Conservation (phyloP, 2,113 vertebrate genomes). For the Cryptoleucopteryx plumbea region DNA sequence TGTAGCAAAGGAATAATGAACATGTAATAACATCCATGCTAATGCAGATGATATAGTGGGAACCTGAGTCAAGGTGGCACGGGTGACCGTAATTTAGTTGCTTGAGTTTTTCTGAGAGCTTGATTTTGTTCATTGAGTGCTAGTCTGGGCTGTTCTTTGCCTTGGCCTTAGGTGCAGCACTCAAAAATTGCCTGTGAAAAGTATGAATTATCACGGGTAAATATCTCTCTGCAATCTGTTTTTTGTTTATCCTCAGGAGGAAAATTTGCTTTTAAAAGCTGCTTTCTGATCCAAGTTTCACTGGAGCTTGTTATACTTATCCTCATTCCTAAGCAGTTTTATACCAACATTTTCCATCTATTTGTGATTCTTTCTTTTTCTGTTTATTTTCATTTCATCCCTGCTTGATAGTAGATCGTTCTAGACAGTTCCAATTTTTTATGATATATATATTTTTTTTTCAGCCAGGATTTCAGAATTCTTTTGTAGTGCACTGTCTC, state of each 20-base stretch:
- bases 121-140: neutral
- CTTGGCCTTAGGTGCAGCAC: neutral
- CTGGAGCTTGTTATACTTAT: neutral
- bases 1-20: neutral
- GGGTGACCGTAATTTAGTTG: neutral
- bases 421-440: neutral
- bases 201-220: neutral
- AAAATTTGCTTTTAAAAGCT: neutral
- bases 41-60: neutral
- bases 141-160: neutral
- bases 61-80: neutral
- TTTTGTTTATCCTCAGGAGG: neutral
- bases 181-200: neutral
- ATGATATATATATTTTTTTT: neutral
- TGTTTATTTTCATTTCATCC: neutral
- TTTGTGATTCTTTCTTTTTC: neutral
- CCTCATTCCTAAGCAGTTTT: neutral
- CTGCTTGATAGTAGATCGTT: neutral
- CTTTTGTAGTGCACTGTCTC: neutral
- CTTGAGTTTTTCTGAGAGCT: neutral
- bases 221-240: neutral
- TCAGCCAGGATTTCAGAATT: neutral
- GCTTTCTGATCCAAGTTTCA: neutral
- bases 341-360: neutral
- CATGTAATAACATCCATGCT: neutral